These are phyloP conservation scores for Pseudomyrmex dendroicus DNA, from an alignment of 1,140 invertebrate species.

Conservation along the genomic window DNA sequence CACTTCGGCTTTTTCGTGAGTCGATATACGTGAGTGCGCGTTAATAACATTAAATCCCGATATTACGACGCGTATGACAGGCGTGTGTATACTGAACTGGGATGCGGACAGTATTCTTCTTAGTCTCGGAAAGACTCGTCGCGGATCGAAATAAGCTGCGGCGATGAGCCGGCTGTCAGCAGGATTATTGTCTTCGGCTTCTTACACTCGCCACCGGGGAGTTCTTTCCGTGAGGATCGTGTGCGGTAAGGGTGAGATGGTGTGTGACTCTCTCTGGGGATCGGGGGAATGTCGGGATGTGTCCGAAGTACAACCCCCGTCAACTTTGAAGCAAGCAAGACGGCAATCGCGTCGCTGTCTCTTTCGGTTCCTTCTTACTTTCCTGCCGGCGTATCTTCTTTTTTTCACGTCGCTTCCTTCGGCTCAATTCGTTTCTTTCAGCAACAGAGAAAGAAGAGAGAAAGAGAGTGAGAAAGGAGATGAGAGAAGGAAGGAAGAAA, in stretches of 20 bases:
- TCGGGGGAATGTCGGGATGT: slow-evolving; percentile 74
- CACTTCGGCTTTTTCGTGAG: slow-evolving; percentile 19
- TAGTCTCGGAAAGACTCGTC: slow-evolving; percentile 64
- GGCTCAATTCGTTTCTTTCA: not conserved
- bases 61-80: slow-evolving; percentile 63
- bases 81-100: slow-evolving; percentile 45
- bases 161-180: slow-evolving; percentile 81
- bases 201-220: slow-evolving; percentile 78
- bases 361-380: slow-evolving; percentile 23
- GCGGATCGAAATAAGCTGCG: slow-evolving; percentile 79
- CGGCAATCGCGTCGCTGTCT: slow-evolving; percentile 56
- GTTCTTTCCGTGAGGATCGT: slow-evolving; percentile 71
- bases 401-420: slow-evolving; percentile 40
- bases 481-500: not conserved
- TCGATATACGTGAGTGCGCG: slow-evolving; percentile 50
- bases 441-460: not conserved
- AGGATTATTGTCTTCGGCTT: slow-evolving; percentile 85
- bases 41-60: slow-evolving; percentile 76
- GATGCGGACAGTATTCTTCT: slow-evolving; percentile 56
- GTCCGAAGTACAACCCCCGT: slow-evolving; percentile 74
- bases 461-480: no score
- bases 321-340: slow-evolving; percentile 72
- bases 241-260: slow-evolving; percentile 47
- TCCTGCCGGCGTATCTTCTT: slow-evolving; percentile 36
- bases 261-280: slow-evolving; percentile 74